Evolutionary conservation across 2,888 invertebrate species (phyloP).

Genomic region (Mesorhabditis sp.): DNA sequence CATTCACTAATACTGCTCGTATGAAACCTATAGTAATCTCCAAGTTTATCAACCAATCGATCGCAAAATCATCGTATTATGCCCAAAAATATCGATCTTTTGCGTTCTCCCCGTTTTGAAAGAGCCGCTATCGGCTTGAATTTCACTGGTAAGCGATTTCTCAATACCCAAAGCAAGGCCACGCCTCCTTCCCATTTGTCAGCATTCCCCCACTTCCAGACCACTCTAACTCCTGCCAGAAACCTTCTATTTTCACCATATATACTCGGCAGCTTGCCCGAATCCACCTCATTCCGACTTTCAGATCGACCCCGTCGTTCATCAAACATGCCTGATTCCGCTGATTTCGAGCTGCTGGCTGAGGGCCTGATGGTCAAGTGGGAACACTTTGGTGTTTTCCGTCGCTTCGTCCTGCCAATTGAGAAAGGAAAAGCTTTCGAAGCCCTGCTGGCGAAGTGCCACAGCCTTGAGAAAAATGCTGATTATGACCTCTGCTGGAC

Average conservation of each 20-base stretch:
- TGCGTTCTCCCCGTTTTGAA: too few relatives aligned
- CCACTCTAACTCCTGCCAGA: not conserved
- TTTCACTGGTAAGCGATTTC: too few relatives aligned
- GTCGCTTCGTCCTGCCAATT: not conserved
- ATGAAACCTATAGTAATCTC: too few relatives aligned
- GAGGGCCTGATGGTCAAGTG: not conserved
- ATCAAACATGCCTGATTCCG: not conserved
- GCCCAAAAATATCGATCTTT: too few relatives aligned
- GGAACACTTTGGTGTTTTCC: not conserved
- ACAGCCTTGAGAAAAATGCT: not conserved
- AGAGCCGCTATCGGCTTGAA: too few relatives aligned
- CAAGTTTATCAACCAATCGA: too few relatives aligned
- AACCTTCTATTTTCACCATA: not conserved
- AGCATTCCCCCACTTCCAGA: slow-evolving; percentile 2
- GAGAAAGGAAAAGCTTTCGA: not conserved
- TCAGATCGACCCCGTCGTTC: too few relatives aligned
- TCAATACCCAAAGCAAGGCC: too few relatives aligned
- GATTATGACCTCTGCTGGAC: not conserved
- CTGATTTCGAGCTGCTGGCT: not conserved
- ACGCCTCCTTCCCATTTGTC: not conserved
- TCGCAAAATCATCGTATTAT: too few relatives aligned
- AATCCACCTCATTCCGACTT: not conserved
- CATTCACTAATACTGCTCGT: too few relatives aligned
- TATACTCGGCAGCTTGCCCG: not conserved
- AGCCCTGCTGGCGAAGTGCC: not conserved